Evolutionary conservation across 2,888 invertebrate species (phyloP).

Genomic region (Folsomia candida): DNA sequence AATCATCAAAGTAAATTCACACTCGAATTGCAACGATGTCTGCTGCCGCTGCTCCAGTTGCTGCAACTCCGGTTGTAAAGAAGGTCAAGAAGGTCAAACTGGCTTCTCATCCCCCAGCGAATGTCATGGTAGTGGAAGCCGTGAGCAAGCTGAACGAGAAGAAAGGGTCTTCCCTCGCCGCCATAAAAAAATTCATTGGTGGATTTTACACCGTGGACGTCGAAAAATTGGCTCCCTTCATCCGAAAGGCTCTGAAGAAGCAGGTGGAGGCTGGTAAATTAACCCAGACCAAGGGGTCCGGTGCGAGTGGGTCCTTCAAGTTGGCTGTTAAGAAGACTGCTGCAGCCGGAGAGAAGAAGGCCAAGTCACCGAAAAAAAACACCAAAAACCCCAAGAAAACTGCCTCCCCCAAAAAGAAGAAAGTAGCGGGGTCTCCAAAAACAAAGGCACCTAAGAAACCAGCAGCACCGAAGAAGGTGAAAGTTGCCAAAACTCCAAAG

Average conservation of each 20-base stretch:
- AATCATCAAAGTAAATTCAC: too few species aligned
- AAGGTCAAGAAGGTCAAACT: conserved; percentile 33
- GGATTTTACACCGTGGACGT: conserved; percentile 62
- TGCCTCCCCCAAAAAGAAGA: background rate
- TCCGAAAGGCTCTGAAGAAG: conserved; percentile 61
- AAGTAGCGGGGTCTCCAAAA: conserved; percentile 7
- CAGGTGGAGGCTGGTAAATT: conserved; percentile 57
- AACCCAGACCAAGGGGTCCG: conserved; percentile 39
- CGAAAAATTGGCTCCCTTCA: conserved; percentile 61
- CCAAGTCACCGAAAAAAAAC: background rate
- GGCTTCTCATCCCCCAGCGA: conserved; percentile 57
- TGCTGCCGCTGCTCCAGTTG: conserved; percentile 24
- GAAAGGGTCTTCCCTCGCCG: conserved; percentile 61
- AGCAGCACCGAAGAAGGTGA: background rate
- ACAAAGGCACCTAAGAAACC: conserved; percentile 10
- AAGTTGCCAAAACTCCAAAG: background rate
- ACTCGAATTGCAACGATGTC: too few species aligned
- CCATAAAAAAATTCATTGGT: conserved; percentile 65
- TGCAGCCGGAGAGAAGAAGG: conserved; percentile 9
- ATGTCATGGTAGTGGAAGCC: conserved; percentile 62
- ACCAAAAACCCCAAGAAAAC: conserved; percentile 14
- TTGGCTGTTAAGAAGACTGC: conserved; percentile 4
- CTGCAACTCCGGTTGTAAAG: conserved; percentile 36
- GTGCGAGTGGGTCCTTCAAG: conserved; percentile 29
- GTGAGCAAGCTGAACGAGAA: conserved; percentile 53